phyloP scores from a whole-genome alignment of 2,113 vertebrate species.

The Pelecanus crispus region DNA sequence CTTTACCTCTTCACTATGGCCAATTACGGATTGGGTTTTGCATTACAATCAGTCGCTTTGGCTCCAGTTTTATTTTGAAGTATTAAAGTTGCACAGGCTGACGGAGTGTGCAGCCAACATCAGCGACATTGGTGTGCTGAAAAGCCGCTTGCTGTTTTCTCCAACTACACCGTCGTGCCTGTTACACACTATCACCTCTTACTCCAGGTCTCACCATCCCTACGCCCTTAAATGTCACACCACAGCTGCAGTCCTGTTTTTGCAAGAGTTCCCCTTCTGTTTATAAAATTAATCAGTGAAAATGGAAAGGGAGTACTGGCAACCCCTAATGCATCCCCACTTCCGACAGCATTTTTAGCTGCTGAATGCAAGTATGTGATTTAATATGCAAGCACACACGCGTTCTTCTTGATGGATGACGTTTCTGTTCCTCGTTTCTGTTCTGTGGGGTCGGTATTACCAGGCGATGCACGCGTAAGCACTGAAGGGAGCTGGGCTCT shows the following conservation, averaged over 20 bases:
- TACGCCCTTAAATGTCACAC: rapidly evolving
- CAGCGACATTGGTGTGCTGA: neutral
- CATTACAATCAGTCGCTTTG: neutral
- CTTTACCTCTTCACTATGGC: neutral
- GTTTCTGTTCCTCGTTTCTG: neutral
- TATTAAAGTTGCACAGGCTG: neutral
- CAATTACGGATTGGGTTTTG: neutral
- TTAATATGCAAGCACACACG: neutral
- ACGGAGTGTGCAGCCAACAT: neutral
- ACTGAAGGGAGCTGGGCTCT: neutral
- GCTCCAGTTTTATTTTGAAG: neutral
- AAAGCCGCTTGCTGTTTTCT: neutral
- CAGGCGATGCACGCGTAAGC: rapidly evolving
- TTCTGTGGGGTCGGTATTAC: neutral
- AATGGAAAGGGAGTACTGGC: neutral
- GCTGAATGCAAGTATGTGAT: neutral
- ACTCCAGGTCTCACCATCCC: neutral
- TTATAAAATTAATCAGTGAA: neutral
- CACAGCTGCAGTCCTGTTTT: neutral
- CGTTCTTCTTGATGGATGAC: neutral
- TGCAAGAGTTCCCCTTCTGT: neutral
- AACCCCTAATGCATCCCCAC: neutral
- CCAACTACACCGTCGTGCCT: neutral
- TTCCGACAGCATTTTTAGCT: neutral
- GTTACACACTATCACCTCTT: neutral